Evolutionary conservation across 1,140 invertebrate genomes (phyloP), one percentile per base, ranked within the genome.

Genomic region (Liolophura sinensis): DNA sequence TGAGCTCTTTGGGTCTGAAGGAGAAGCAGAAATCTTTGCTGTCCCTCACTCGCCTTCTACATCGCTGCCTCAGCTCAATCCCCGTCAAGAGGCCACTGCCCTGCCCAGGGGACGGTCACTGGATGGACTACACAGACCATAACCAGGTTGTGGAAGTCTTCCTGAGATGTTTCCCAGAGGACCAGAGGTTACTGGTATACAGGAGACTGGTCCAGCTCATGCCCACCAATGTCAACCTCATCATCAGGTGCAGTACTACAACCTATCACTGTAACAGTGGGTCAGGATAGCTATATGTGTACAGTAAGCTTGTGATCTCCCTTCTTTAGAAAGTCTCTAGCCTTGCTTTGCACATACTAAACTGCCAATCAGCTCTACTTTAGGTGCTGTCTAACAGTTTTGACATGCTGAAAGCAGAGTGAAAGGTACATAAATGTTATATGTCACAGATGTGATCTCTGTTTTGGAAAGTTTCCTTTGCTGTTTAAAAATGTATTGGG

Each of bases 91-190:
- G 72, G 52, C 70, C 66, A 6, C 58, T 68, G 22, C 70, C 69
- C 0, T 72, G 69, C 54, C n/a, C 50, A 12, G 14, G 61, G 24
- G 60, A 65, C 40, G 50, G 52, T 18, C 52, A 62, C 40, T 76
- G 73, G 76, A 20, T 67, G 40, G 72, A 80, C 52, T 75, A 73
- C 55, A 66, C 46, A 16, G 67, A 73, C 31, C 68, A 75, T 54
- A 79, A 74, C 55, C 47, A 51, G 18, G 62, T 80, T 20, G 66
- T 78, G 56, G 72, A 77, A 20, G 54, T 65, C 9, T 78, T 70
- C 58, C 6, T 79, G n/a, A 49, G 46, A 3, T 62, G 73, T 46
- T 11, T 78, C 49, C 40, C 69, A 0, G 51, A 51, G 1, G 67
- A 65, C 12, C 18, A 64, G 0, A 24, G 54, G 18, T 12, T 69